Evolutionary conservation across 2,888 invertebrate species (phyloP), one percentile per base, ranked within the genome.

Genomic region (Therioaphis trifolii): DNA sequence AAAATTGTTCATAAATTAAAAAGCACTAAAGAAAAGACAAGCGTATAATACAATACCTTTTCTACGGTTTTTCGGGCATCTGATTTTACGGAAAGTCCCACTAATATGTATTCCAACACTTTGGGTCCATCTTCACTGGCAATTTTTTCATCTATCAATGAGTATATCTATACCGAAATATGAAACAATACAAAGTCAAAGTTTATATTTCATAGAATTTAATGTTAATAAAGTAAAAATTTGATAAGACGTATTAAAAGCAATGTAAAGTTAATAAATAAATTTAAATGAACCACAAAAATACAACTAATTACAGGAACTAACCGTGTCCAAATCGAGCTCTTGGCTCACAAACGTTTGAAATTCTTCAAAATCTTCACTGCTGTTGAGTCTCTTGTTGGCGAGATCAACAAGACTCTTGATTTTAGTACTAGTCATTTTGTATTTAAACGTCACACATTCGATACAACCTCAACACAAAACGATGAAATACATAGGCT

Each of bases 71-170:
- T 86, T 49, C 88, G 87, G 11, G 86, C 86, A 7, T 80, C 76
- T 69, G 88, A 88, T 4, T 87, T 86, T 7, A 87, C 86, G 3
- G 87, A 85, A 27, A 89, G 88, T 18, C 87, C 86, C 68, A 87
- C 86, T 4, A 89, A 87, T 21, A 89, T 84, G 18, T 87, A 87
- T 29, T 88, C 87, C 12, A 89, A 85, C 35, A 88, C 78, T 85
- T 87, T 87, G 7, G 87, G 85, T 14, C 87, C 87, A 84, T 89
- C 88, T 12, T 86, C 79, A 35, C 87, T 86, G 46, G 85, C 85
- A 9, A 89, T 87, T 75, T 86, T 87, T 21, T 85, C 84, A 0
- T 85, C 85, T 40, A 89, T 84, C 84, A 88, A 85, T 15, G 86
- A 85, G 2, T 86, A 86, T 12, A 89, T 87, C 89, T 89, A 43